phyloP scores from a whole-genome alignment of 2,797 vertebrate genomes.

The Helarctos malayanus region DNA sequence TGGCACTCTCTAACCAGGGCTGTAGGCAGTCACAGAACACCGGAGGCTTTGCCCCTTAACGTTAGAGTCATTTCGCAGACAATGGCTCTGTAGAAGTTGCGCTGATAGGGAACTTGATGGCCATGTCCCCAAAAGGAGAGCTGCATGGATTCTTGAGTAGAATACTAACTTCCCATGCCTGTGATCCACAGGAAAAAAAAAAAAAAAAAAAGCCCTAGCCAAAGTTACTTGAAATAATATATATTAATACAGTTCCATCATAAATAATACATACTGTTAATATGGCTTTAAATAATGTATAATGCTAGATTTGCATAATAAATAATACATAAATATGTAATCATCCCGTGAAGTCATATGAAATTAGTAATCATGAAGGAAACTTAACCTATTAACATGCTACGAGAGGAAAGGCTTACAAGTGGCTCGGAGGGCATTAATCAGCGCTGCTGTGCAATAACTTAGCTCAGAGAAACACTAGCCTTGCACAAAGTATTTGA shows the following conservation, averaged over 20 bases:
- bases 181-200: conserved; percentile 61
- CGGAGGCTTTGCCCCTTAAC: neutral
- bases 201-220: conserved; percentile 59
- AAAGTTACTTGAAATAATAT: conserved; percentile 85
- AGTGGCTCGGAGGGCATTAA: conserved; percentile 68
- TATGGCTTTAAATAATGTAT: conserved; percentile 88
- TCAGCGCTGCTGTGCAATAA: neutral
- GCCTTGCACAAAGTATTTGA: conserved; percentile 28
- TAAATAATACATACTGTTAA: conserved; percentile 89
- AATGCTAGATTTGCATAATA: conserved; percentile 84
- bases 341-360: conserved; percentile 82
- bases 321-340: conserved; percentile 87
- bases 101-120: conserved; percentile 45
- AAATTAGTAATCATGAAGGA: conserved; percentile 84
- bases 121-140: conserved; percentile 47
- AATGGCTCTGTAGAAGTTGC: conserved; percentile 22
- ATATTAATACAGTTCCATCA: conserved; percentile 84
- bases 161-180: conserved; percentile 81
- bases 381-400: conserved; percentile 82
- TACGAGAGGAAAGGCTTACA: conserved; percentile 72
- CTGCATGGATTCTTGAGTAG: conserved; percentile 64
- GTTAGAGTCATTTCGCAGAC: neutral
- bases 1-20: neutral
- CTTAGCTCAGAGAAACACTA: conserved; percentile 32
- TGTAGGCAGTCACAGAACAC: neutral